A percentile compares a stretch with the other conserved stretches of the same genome.
phyloP scores from a whole-genome alignment of 2,797 vertebrate species.

The Hippoglossus hippoglossus region DNA sequence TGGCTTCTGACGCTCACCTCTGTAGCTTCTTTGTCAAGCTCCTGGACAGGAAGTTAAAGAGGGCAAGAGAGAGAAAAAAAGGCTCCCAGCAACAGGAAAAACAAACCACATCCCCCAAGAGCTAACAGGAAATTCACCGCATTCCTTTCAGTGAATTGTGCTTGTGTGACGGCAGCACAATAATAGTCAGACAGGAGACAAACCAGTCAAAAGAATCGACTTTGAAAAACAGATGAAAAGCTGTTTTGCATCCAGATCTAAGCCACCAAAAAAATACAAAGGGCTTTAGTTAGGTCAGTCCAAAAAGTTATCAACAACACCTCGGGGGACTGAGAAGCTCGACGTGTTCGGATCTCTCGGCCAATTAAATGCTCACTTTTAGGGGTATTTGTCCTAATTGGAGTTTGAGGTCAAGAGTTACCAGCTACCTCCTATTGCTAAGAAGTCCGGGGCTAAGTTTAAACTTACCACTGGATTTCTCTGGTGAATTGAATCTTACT shows the following conservation, averaged over 20 bases:
- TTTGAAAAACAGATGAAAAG: constrained; percentile 71
- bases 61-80: constrained; percentile 67
- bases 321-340: constrained; percentile 27
- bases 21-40: constrained; percentile 72
- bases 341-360: constrained; percentile 39
- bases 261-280: constrained; percentile 41
- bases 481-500: constrained; percentile 58
- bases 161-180: constrained; percentile 78
- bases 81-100: constrained; percentile 87
- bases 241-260: constrained; percentile 57
- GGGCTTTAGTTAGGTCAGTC: constrained; percentile 36
- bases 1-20: constrained; percentile 74
- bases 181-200: constrained; percentile 76
- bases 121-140: constrained; percentile 87
- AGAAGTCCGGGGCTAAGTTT: constrained; percentile 69
- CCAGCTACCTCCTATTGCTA: constrained; percentile 83
- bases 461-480: constrained; percentile 63
- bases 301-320: constrained; percentile 37
- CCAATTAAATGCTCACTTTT: constrained; percentile 46
- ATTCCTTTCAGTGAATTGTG: constrained; percentile 84
- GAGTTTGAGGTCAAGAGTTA: constrained; percentile 70
- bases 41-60: constrained; percentile 81
- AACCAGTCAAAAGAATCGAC: constrained; percentile 64
- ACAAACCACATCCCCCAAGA: constrained; percentile 87
- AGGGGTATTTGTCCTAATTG: constrained; percentile 64